These are phyloP conservation scores for Troides helena DNA, from an alignment of 2,888 invertebrate genomes.

Conservation along the genomic window DNA sequence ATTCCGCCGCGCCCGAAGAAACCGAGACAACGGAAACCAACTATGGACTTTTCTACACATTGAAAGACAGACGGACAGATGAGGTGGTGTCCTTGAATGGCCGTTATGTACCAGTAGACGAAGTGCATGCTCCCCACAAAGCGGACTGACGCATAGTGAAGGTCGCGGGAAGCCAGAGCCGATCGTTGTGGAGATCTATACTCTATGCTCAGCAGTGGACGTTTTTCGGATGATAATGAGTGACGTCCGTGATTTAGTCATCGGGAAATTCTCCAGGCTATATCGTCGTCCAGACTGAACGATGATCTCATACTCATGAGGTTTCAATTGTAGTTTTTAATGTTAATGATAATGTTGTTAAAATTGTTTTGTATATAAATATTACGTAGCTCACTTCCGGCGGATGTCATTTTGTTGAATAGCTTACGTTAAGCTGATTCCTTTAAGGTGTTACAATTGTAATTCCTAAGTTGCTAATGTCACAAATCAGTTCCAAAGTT, in stretches of 20 bases:
- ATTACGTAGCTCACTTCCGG: conserved; percentile 52
- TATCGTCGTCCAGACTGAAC: conserved; percentile 51
- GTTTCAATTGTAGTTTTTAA: conserved; percentile 49
- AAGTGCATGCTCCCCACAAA: background rate
- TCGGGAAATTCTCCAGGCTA: conserved; percentile 13
- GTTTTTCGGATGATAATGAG: background rate
- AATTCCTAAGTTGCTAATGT: conserved; percentile 44
- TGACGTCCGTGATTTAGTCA: background rate
- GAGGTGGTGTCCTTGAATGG: background rate
- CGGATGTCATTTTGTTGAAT: conserved; percentile 52
- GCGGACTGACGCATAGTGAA: background rate
- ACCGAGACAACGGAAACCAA: conserved; percentile 56
- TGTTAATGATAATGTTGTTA: conserved; percentile 54
- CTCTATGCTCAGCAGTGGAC: background rate
- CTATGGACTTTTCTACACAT: conserved; percentile 47
- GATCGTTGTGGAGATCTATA: background rate
- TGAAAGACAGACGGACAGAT: conserved; percentile 1
- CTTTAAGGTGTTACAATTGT: conserved; percentile 51
- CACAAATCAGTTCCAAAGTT: conserved; percentile 61
- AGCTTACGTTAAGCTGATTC: conserved; percentile 49
- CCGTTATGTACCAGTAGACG: background rate
- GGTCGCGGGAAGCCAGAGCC: background rate
- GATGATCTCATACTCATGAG: conserved; percentile 55
- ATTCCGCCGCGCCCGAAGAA: conserved; percentile 76
- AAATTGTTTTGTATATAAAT: conserved; percentile 73